Evolutionary conservation across 2,888 invertebrate genomes (phyloP).

Genomic region (Monopis laevigella): DNA sequence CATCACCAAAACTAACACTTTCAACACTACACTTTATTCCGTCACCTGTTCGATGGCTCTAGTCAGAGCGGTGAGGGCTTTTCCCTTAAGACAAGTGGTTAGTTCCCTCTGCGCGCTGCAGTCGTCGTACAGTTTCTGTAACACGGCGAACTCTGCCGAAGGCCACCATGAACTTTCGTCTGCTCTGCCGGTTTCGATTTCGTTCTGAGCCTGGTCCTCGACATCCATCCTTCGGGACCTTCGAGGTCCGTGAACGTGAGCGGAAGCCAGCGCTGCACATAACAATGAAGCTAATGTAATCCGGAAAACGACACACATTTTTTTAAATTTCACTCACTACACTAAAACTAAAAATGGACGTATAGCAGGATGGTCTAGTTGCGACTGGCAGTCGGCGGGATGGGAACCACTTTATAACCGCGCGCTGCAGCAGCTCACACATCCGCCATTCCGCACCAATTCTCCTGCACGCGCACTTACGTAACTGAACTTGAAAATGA

Average conservation of each 20-base stretch:
- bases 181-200: conserved; percentile 59
- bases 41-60: conserved; percentile 71
- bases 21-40: conserved; percentile 25
- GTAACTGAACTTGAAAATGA: conserved; percentile 69
- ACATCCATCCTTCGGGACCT: conserved; percentile 54
- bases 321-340: conserved; percentile 43
- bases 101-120: conserved; percentile 70
- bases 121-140: conserved; percentile 71
- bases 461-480: conserved; percentile 63
- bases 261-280: conserved; percentile 47
- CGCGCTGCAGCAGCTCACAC: conserved; percentile 55
- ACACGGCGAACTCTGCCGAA: conserved; percentile 65
- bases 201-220: conserved; percentile 50
- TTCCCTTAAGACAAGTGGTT: conserved; percentile 69
- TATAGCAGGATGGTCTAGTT: conserved; percentile 47
- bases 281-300: conserved; percentile 52
- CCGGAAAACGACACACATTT: conserved; percentile 57
- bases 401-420: conserved; percentile 61
- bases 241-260: conserved; percentile 51
- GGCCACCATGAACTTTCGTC: conserved; percentile 63
- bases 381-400: conserved; percentile 53
- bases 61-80: conserved; percentile 65
- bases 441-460: conserved; percentile 69
- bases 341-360: conserved; percentile 49
- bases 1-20: not conserved